Base-by-base conservation (phyloP, 2,888 invertebrate species). In the Coecobrya sp. region DNA sequence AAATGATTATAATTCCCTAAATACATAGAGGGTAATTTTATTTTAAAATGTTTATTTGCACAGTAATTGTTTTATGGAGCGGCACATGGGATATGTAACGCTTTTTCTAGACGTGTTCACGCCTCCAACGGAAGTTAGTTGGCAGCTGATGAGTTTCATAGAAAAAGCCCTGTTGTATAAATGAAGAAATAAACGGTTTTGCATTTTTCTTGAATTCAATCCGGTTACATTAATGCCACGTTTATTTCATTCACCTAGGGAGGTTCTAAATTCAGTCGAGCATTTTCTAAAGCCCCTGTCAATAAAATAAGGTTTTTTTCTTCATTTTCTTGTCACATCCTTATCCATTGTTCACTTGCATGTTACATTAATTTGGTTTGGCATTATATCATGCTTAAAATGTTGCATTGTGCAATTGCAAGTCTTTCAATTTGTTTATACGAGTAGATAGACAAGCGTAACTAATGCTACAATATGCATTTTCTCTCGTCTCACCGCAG, bases 281-380 rank as follows among this genome's bases (percentile, higher is more conserved):
- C n/a, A n/a, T 55, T n/a, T 55, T 55, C n/a, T 55, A 55, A n/a
- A 55, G n/a, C 55, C 55, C 19, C 55, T n/a, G 19, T 55, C 55
- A 55, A 55, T n/a, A 55, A n/a, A 36, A n/a, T n/a, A 55, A 5
- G 19, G n/a, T n/a, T 55, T n/a, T 55, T 19, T n/a, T n/a, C n/a
- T 55, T 19, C 55, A 55, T n/a, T 55, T 55, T 19, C 55, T 5
- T 55, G n/a, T 55, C n/a, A n/a, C 16, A 10, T 55, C 4, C 55
- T 55, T n/a, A n/a, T 19, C 16, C 16, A 19, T n/a, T 55, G 55
- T n/a, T 55, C 19, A n/a, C 55, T 55, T 19, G 11, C n/a, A n/a
- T 19, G 55, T n/a, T 16, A 16, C 2, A n/a, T 16, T 55, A 16
- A n/a, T 55, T 4, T 16, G 19, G 55, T 13, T 55, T 55, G 55